Evolutionary conservation across 35 echinoderm and acorn worm genomes (phyloP).

Genomic region (Stichopus chloronotus): DNA sequence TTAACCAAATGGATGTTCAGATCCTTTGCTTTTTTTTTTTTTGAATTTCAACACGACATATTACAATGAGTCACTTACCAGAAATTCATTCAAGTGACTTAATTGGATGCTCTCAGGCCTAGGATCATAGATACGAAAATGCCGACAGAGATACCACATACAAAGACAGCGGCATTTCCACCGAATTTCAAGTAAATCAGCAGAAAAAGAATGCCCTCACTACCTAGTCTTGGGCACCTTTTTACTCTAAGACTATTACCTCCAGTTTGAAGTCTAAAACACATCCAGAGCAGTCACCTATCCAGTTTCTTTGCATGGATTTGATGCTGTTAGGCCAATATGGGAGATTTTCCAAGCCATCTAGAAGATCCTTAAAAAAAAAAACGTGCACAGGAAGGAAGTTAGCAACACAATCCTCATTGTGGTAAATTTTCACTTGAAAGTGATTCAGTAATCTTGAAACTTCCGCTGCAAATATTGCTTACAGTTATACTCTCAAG

Average conservation of each 20-base stretch:
- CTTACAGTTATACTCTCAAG: too few relatives aligned
- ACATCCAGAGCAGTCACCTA: slow-evolving; percentile 88
- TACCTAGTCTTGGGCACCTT: neutral
- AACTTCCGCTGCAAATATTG: neutral
- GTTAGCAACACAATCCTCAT: neutral
- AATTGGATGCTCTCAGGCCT: too few relatives aligned
- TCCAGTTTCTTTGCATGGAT: slow-evolving; percentile 87
- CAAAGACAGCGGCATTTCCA: too few relatives aligned
- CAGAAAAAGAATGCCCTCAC: too few relatives aligned
- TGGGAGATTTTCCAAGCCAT: slow-evolving; percentile 81
- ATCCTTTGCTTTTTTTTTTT: too few relatives aligned
- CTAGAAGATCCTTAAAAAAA: slow-evolving; percentile 73
- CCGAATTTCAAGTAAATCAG: too few relatives aligned
- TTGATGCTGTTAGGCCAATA: slow-evolving; percentile 80
- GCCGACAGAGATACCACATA: too few relatives aligned
- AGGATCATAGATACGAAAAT: too few relatives aligned
- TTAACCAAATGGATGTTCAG: too few relatives aligned
- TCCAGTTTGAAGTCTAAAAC: slow-evolving; percentile 76
- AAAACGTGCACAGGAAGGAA: neutral
- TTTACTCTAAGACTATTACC: slow-evolving; percentile 37
- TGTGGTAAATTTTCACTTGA: neutral
- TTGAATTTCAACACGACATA: too few relatives aligned
- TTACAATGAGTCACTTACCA: too few relatives aligned
- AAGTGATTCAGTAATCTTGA: neutral
- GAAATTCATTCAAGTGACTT: too few relatives aligned